Evolutionary conservation across 2,113 vertebrate species (phyloP), one percentile per base, ranked within the genome.

Genomic region (Piaya cayana): DNA sequence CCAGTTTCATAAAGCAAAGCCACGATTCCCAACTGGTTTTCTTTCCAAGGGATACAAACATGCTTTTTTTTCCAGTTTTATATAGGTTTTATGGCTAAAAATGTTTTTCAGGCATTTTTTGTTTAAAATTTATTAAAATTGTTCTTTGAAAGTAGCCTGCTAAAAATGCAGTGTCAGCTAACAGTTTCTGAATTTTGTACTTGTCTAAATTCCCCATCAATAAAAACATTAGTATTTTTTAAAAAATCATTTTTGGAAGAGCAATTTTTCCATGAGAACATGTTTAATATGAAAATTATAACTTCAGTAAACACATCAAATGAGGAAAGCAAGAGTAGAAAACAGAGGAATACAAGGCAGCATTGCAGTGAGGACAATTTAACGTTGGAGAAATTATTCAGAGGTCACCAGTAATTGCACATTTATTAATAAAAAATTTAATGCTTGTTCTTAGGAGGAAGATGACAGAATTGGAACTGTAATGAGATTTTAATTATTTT

Each of bases 401-500:
- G 85, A 90, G 80, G 86, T 92, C 92, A 96, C 49, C 42, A 68
- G 53, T 86, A 93, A 88, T 58, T 84, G 76, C 64, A 84, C n/a
- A 65, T 86, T 90, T 78, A 93, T 93, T 94, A 95, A 78, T 62
- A 78, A 90, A 93, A 69, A 65, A 32, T 60, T 81, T 86, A 93
- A 88, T 83, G 82, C 71, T 83, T 83, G 21, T 93, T 55, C 82
- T 86, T 80, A 80, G 58, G 84, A 91, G 34, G 68, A 89, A 88
- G 86, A 75, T 75, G 90, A 95, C 77, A 92, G 68, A 95, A 88
- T 64, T 90, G 39, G 68, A 72, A 59, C 59, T 52, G 26, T 90
- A 94, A 94, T 88, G 82, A 68, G 43, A 77, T 93, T 95, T 94
- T 72, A 95, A 96, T 90, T 95, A 79, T 88, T 90, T 67, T 59